phyloP scores from a whole-genome alignment of 2,113 vertebrate species.

The Rostratula benghalensis region DNA sequence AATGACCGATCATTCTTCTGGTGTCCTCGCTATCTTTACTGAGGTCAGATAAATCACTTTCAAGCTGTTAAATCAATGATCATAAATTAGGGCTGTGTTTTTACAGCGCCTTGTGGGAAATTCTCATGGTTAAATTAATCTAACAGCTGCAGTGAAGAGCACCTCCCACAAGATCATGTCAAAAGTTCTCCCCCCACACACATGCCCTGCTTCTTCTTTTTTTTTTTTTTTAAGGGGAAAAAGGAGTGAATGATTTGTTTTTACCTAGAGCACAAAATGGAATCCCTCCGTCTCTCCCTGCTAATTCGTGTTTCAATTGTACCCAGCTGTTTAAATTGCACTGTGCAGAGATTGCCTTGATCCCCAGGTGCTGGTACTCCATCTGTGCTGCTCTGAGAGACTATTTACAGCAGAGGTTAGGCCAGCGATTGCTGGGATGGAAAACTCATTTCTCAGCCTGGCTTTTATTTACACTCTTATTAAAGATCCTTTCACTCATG shows the following conservation, averaged over 20 bases:
- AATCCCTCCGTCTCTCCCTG: constrained; percentile 21
- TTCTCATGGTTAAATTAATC: constrained; percentile 64
- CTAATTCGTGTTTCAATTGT: constrained; percentile 58
- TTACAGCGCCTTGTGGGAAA: constrained; percentile 65
- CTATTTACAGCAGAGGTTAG: constrained; percentile 74
- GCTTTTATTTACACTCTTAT: constrained; percentile 81
- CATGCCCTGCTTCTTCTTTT: too few species aligned
- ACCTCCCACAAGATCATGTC: constrained; percentile 54
- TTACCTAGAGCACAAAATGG: constrained; percentile 35
- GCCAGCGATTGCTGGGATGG: constrained; percentile 75
- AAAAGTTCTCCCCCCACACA: not conserved
- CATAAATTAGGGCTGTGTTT: constrained; percentile 77
- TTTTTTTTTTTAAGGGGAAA: not conserved
- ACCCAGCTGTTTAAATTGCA: constrained; percentile 70
- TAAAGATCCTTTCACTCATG: constrained; percentile 77
- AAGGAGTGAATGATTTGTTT: constrained; percentile 32
- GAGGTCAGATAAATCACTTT: constrained; percentile 80
- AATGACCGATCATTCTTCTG: constrained; percentile 71
- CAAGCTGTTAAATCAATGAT: constrained; percentile 75
- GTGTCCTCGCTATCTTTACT: constrained; percentile 67
- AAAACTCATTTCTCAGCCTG: constrained; percentile 79
- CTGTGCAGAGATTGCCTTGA: constrained; percentile 61
- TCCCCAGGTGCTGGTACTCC: constrained; percentile 73
- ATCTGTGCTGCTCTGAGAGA: constrained; percentile 67
- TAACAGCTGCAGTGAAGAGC: constrained; percentile 64